These are phyloP conservation scores for Garra rufa DNA, from an alignment of 2,113 vertebrate genomes.

Conservation along the genomic window DNA sequence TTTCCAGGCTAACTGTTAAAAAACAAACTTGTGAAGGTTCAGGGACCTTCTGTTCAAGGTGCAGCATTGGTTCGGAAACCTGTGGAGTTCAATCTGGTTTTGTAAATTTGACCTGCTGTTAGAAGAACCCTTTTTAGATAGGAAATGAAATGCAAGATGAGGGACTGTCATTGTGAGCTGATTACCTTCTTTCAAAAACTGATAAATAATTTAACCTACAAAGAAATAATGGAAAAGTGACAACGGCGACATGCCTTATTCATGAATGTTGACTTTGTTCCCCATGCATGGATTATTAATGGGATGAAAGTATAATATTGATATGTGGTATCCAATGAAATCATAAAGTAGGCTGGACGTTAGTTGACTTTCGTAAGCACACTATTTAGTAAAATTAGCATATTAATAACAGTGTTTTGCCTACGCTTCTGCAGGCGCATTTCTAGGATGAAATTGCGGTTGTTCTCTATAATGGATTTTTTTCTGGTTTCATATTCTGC, in stretches of 20 bases:
- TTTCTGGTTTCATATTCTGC: conserved; percentile 21
- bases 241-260: conserved; percentile 44
- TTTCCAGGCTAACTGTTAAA: conserved; percentile 37
- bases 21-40: not conserved
- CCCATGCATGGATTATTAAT: conserved; percentile 54
- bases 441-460: not conserved
- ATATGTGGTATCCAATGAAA: conserved; percentile 41
- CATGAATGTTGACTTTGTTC: conserved; percentile 46
- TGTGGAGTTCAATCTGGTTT: not conserved
- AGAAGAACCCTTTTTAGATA: not conserved
- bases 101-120: not conserved
- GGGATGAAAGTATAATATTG: conserved; percentile 54
- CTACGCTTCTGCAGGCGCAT: not conserved
- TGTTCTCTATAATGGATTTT: not conserved
- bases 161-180: not conserved
- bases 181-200: not conserved
- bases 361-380: conserved; percentile 41
- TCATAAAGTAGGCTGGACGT: conserved; percentile 15
- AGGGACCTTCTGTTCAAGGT: not conserved
- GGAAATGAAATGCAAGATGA: not conserved
- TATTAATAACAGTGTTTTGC: not conserved
- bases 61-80: not conserved
- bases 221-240: conserved; percentile 44
- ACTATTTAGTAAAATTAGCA: conserved; percentile 22
- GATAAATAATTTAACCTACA: conserved; percentile 49